phyloP scores from a whole-genome alignment of 2,888 invertebrate genomes.

The Notocelia uddmanniana region DNA sequence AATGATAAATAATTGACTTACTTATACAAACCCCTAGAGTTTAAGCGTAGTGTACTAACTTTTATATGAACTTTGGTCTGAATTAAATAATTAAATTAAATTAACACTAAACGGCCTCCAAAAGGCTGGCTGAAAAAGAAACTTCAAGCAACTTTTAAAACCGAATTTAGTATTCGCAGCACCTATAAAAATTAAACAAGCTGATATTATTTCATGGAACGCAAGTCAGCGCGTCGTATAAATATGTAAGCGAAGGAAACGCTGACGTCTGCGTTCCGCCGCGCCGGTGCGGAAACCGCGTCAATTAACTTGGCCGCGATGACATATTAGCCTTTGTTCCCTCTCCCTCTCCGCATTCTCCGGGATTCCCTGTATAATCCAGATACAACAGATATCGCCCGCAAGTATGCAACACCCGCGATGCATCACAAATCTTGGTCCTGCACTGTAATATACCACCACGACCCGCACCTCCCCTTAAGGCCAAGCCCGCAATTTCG shows the following conservation, averaged over 20 bases:
- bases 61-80: no score
- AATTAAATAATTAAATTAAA: no score
- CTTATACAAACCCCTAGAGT: no score
- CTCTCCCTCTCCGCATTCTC: constrained; percentile 66
- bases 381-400: constrained; percentile 49
- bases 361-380: constrained; percentile 58
- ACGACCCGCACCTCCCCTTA: constrained; percentile 17
- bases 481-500: constrained; percentile 19
- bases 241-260: constrained; percentile 81
- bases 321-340: constrained; percentile 85
- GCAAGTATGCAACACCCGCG: constrained; percentile 56
- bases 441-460: constrained; percentile 47
- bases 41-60: no score
- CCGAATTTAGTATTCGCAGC: constrained; percentile 9
- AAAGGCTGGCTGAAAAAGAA: not conserved
- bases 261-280: constrained; percentile 81
- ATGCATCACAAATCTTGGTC: constrained; percentile 56
- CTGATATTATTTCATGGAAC: constrained; percentile 58
- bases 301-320: constrained; percentile 83
- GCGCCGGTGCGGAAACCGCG: constrained; percentile 82
- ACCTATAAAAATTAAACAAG: constrained; percentile 55
- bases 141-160: not conserved
- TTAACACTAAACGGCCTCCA: not conserved
- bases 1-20: no score
- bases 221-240: constrained; percentile 67